Conservation (phyloP, 2,888 invertebrate genomes). For the Meghimatium bilineatum region DNA sequence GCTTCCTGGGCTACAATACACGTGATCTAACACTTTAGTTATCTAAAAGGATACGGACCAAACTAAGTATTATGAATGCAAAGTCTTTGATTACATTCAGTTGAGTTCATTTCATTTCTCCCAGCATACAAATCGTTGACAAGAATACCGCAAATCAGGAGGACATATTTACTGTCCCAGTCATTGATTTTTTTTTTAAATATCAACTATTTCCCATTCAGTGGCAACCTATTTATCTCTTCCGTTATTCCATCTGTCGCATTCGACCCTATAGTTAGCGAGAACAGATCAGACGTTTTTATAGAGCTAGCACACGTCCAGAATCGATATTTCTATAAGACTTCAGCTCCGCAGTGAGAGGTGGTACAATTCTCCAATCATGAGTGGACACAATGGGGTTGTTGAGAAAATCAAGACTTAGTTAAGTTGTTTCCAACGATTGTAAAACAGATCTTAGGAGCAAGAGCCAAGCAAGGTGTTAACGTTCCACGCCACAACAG, state of each 20-base stretch:
- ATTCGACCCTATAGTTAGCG: not conserved
- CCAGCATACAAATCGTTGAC: too few species aligned
- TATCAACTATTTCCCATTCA: not conserved
- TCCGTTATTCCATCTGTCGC: not conserved
- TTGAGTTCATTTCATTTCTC: too few species aligned
- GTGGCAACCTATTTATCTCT: not conserved
- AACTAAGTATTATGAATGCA: too few species aligned
- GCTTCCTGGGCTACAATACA: too few species aligned
- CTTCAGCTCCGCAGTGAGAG: not conserved
- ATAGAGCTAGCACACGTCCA: not conserved
- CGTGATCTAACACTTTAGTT: too few species aligned
- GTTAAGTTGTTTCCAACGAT: not conserved
- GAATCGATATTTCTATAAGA: not conserved
- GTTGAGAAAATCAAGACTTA: slow-evolving; percentile 14
- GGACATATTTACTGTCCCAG: not conserved
- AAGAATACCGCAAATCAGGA: not conserved
- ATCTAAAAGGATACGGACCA: too few species aligned
- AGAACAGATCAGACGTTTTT: not conserved
- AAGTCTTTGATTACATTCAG: too few species aligned
- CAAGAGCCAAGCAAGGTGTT: not conserved
- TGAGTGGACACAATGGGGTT: not conserved
- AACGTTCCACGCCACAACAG: too few species aligned
- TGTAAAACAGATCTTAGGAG: not conserved
- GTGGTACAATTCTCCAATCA: not conserved
- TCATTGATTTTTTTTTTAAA: not conserved